Evolutionary conservation across 1,140 invertebrate genomes (phyloP).

Genomic region (Bombus breviceps): DNA sequence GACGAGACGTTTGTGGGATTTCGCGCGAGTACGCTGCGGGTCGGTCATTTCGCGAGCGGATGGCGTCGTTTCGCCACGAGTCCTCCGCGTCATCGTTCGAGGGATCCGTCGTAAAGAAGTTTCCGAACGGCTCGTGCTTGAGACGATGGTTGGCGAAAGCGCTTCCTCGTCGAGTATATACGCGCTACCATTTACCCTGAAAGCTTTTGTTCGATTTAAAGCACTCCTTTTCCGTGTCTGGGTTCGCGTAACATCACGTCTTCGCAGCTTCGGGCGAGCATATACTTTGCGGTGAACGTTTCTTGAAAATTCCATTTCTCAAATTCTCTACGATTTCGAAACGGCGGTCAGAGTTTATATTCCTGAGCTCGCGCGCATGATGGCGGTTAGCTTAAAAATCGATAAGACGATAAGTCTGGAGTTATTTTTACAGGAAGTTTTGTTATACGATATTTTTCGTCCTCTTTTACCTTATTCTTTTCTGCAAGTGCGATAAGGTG

Average conservation of each 20-base stretch:
- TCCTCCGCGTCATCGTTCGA: not conserved
- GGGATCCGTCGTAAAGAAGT: slow-evolving; percentile 58
- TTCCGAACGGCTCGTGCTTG: slow-evolving; percentile 60
- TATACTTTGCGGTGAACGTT: not conserved
- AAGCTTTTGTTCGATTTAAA: slow-evolving; percentile 66
- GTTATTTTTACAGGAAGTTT: too few species aligned
- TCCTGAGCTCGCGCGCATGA: too few species aligned
- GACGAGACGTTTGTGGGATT: slow-evolving; percentile 8
- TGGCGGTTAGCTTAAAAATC: too few species aligned
- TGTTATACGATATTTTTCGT: too few species aligned
- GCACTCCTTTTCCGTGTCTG: slow-evolving; percentile 21
- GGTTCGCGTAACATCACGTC: not conserved
- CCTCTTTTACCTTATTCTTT: too few species aligned
- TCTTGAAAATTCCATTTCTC: too few species aligned
- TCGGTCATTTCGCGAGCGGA: too few species aligned
- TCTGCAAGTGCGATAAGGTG: too few species aligned
- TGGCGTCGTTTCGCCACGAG: slow-evolving; percentile 41
- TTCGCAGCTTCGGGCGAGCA: too few species aligned
- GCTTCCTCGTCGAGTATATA: slow-evolving; percentile 34
- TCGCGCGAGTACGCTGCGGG: slow-evolving; percentile 23
- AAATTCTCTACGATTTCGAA: too few species aligned
- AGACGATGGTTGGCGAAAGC: slow-evolving; percentile 32
- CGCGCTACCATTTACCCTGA: slow-evolving; percentile 48
- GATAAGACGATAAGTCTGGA: too few species aligned
- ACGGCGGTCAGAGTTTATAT: too few species aligned